phyloP scores from a whole-genome alignment of 2,888 invertebrate species.

The Rhingia rostrata region DNA sequence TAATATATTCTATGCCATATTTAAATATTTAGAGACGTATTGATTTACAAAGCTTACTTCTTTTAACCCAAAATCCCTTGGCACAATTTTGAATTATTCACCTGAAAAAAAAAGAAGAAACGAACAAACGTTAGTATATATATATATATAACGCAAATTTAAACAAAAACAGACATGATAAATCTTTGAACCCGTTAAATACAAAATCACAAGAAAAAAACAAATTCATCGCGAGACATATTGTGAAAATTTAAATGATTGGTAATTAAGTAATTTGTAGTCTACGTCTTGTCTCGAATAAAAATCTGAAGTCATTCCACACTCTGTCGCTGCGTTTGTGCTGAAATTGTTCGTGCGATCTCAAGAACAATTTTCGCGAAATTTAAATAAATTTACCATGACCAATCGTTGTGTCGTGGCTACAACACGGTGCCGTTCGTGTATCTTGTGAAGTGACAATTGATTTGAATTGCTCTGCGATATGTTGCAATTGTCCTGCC shows the following conservation, averaged over 20 bases:
- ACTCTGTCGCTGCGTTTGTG: neutral
- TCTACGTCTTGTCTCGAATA: slow-evolving; percentile 38
- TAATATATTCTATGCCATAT: too few relatives aligned
- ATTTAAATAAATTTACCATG: slow-evolving; percentile 22
- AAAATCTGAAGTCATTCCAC: slow-evolving; percentile 33
- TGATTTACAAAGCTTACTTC: neutral
- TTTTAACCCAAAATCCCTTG: neutral
- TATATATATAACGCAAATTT: neutral
- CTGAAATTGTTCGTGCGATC: neutral
- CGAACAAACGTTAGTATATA: neutral
- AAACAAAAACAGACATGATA: neutral
- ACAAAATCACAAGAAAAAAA: neutral
- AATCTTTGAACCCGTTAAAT: neutral
- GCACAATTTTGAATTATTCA: neutral
- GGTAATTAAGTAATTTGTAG: slow-evolving; percentile 63
- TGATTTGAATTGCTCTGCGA: slow-evolving; percentile 46
- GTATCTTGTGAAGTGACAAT: slow-evolving; percentile 31
- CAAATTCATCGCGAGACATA: neutral
- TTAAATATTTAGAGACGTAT: neutral
- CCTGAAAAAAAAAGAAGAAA: slow-evolving; percentile 6
- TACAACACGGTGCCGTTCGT: neutral
- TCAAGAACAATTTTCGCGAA: slow-evolving; percentile 6
- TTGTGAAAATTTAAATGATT: slow-evolving; percentile 42
- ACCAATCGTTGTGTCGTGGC: neutral
- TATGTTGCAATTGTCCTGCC: neutral